A percentile compares a stretch with the other conserved stretches of the same genome.
Evolutionary conservation across 2,888 invertebrate species (phyloP).

Genomic region (Podabrus alpinus): DNA sequence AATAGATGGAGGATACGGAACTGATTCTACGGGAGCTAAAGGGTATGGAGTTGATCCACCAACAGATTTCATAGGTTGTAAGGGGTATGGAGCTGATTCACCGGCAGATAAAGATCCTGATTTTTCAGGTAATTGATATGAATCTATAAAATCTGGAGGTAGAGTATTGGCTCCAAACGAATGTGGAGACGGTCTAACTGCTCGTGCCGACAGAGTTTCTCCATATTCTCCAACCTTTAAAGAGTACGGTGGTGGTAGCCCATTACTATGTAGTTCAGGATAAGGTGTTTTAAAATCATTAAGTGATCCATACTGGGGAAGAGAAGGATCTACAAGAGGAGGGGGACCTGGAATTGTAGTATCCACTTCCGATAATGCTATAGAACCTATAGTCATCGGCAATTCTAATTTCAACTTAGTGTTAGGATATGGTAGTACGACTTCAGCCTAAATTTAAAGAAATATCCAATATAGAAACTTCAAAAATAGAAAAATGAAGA

Average conservation of each 20-base stretch:
- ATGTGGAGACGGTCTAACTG: neutral
- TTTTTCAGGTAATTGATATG: neutral
- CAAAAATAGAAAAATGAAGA: neutral
- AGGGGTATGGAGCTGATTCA: no score
- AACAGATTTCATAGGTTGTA: no score
- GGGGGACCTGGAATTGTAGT: neutral
- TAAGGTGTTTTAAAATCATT: neutral
- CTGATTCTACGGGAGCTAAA: neutral
- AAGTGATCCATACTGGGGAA: neutral
- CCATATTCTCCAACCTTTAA: neutral
- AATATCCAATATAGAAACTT: no score
- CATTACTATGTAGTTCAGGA: neutral
- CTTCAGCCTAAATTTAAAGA: neutral
- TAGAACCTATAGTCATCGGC: neutral
- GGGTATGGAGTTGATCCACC: neutral
- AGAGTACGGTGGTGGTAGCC: neutral
- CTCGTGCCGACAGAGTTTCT: neutral
- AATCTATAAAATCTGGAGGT: neutral
- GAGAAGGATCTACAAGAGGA: neutral
- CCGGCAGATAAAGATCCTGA: neutral
- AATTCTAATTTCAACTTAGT: neutral
- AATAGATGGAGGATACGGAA: neutral
- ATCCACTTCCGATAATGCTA: neutral
- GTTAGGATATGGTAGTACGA: neutral
- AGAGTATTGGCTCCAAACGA: neutral